Base-by-base conservation (phyloP, 2,888 invertebrate genomes). In the Nymphalis c-album region DNA sequence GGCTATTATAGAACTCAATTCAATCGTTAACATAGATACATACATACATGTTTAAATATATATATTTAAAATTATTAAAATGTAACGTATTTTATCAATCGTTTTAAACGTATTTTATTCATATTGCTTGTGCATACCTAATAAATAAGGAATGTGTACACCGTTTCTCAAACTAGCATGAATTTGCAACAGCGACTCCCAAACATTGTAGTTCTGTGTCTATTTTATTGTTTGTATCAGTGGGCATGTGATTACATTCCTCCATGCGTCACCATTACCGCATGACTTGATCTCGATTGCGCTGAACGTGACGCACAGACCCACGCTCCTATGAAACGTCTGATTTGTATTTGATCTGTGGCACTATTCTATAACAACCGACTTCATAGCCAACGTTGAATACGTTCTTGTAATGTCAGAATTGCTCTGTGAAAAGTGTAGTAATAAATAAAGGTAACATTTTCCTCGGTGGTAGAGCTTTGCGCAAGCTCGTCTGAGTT, bases 191-290 rank as follows among this genome's bases (percentile, higher is more conserved):
- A 16, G 8, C 17, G 6, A 26, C 26, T 40, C 10, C n/a, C 13
- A 13, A 20, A 26, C 10, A 20, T 10, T 40, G 40, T 13, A 40
- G 40, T n/a, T 6, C n/a, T 31, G 31, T 55, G 18, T 59, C 48
- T 50, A 50, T 66, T 40, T 26, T 13, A 46, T 18, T 18, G 50
- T 64, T 61, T 51, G 45, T 47, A 53, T 50, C 40, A 64, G 70
- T 70, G 60, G 66, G 67, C 70, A 71, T 69, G 61, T 67, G 67
- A 69, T 69, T 69, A 51, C 67, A 69, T 59, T 63, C 66, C 60
- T 16, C 63, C 55, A 46, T 65, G 70, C 67, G 68, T 69, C 70
- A 68, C 53, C 55, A 59, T 40, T 31, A 47, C 59, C 67, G 67
- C 72, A 68, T 66, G 60, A 65, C 67, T 68, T 51, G 59, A 67